phyloP scores from a whole-genome alignment of 2,113 vertebrate genomes.

The Podarcis cretensis region DNA sequence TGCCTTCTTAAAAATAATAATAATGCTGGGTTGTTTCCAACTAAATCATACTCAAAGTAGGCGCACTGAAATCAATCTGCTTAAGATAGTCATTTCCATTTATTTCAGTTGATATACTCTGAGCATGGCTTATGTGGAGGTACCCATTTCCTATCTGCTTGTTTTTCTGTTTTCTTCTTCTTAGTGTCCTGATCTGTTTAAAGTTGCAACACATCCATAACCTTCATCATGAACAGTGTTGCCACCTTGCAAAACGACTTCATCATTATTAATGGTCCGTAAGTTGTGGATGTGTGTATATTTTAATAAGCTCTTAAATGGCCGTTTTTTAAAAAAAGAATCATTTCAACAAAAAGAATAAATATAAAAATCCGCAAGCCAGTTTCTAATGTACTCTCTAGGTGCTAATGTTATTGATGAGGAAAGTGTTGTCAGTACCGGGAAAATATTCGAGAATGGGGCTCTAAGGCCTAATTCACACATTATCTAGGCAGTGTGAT shows the following conservation, averaged over 20 bases:
- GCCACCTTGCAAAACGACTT: slow-evolving; percentile 4
- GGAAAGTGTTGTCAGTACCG: not conserved
- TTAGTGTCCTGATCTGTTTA: not conserved
- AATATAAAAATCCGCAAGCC: not conserved
- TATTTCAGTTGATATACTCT: no score
- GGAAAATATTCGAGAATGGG: not conserved
- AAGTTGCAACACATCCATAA: not conserved
- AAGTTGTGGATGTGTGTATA: not conserved
- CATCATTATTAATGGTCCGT: not conserved
- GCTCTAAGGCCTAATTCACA: not conserved
- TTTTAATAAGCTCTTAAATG: not conserved
- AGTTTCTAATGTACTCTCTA: slow-evolving; percentile 11
- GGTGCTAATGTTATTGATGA: not conserved
- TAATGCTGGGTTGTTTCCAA: no score
- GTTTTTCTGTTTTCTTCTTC: slow-evolving; percentile 2
- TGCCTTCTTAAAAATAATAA: no score
- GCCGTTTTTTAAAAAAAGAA: not conserved
- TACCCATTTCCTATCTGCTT: not conserved
- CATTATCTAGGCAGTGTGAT: not conserved
- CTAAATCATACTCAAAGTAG: no score
- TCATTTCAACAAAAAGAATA: not conserved
- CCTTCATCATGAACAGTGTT: not conserved
- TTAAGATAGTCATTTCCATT: no score
- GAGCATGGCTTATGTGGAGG: no score
- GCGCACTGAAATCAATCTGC: no score